phyloP scores from a whole-genome alignment of 2,797 vertebrate species.

The Borostomias antarcticus region DNA sequence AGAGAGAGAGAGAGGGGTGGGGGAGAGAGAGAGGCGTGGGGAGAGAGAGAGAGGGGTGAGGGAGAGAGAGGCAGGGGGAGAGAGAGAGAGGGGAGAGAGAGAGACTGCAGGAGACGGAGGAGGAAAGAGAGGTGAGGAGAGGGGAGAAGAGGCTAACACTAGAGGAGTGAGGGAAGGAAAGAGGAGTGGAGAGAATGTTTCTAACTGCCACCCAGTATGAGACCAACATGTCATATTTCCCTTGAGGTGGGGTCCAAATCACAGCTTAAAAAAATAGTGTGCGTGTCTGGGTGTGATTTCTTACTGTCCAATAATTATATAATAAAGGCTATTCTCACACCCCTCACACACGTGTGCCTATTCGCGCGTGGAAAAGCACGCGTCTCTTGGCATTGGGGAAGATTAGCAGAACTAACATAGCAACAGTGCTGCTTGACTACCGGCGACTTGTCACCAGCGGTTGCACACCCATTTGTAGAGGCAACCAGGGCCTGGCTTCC shows the following conservation, averaged over 20 bases:
- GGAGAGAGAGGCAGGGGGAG: background rate
- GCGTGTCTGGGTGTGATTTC: background rate
- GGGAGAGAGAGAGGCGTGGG: too few species aligned
- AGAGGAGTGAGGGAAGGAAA: too few species aligned
- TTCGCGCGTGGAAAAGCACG: background rate
- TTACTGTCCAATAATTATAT: background rate
- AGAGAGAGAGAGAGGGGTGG: too few species aligned
- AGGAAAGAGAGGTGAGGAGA: too few species aligned
- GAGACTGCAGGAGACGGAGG: too few species aligned
- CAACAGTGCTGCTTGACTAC: slow-evolving; percentile 71
- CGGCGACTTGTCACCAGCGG: slow-evolving; percentile 52
- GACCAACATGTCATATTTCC: too few species aligned
- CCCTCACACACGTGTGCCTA: background rate
- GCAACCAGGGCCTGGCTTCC: slow-evolving; percentile 25
- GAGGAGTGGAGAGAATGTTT: background rate
- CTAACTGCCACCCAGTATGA: background rate
- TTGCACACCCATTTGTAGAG: slow-evolving; percentile 50
- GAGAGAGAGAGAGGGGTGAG: background rate
- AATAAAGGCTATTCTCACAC: background rate
- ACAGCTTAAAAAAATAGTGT: background rate
- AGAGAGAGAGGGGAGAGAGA: background rate
- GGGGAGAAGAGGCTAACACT: too few species aligned
- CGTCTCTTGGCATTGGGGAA: slow-evolving; percentile 19
- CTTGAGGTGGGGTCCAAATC: background rate
- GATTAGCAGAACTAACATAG: slow-evolving; percentile 59